phyloP scores from a whole-genome alignment of 2,888 invertebrate species.

The Dolichomitus sp. region DNA sequence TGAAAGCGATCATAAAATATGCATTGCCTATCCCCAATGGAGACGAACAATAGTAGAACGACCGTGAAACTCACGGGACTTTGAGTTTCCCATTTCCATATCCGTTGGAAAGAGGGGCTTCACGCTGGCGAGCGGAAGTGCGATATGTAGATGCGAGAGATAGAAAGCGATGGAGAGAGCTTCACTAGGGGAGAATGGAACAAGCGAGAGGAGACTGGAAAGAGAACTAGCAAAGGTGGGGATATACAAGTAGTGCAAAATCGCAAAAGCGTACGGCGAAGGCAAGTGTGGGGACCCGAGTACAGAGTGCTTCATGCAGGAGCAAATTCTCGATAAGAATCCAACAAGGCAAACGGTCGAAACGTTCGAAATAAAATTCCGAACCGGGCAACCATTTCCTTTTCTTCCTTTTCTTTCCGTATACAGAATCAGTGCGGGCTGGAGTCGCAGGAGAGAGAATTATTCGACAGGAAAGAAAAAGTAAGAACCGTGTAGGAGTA shows the following conservation, averaged over 20 bases:
- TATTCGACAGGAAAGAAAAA: slow-evolving; percentile 29
- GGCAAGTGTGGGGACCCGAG: slow-evolving; percentile 10
- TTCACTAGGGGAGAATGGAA: slow-evolving; percentile 11
- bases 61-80: slow-evolving; percentile 72
- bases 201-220: slow-evolving; percentile 21
- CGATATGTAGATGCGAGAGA: slow-evolving; percentile 24
- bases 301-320: slow-evolving; percentile 58
- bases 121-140: slow-evolving; percentile 46
- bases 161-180: slow-evolving; percentile 21
- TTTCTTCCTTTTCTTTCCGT: neutral
- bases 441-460: slow-evolving; percentile 12
- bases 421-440: slow-evolving; percentile 4
- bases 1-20: slow-evolving; percentile 80
- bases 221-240: neutral
- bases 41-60: slow-evolving; percentile 77
- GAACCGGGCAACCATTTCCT: slow-evolving; percentile 57
- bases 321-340: slow-evolving; percentile 83
- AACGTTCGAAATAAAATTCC: slow-evolving; percentile 80
- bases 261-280: slow-evolving; percentile 37
- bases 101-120: slow-evolving; percentile 66
- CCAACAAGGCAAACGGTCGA: slow-evolving; percentile 72
- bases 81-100: slow-evolving; percentile 79
- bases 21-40: slow-evolving; percentile 78
- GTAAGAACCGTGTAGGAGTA: neutral
- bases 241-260: slow-evolving; percentile 42